Evolutionary conservation across 2,113 vertebrate genomes (phyloP).

Genomic region (Notarius lentiginosus): DNA sequence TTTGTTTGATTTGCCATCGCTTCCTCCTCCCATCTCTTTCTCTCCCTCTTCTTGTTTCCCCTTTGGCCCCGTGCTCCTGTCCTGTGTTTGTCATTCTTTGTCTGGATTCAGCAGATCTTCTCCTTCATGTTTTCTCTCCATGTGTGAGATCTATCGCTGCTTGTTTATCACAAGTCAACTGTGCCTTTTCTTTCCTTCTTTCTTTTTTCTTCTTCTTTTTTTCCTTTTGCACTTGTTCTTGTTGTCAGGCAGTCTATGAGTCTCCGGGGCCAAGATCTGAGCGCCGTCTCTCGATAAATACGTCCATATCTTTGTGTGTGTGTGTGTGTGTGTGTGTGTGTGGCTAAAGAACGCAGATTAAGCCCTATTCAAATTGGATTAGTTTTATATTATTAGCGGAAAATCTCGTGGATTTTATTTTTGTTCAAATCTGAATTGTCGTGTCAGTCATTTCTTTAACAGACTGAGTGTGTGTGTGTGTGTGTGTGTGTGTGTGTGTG

Average conservation of each 20-base stretch:
- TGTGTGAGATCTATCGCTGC: background rate
- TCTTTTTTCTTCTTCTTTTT: background rate
- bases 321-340: constrained; percentile 47
- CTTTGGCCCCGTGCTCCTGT: background rate
- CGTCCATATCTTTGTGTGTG: background rate
- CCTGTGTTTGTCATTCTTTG: background rate
- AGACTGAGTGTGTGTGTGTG: too few relatives aligned
- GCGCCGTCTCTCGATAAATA: background rate
- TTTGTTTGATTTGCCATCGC: constrained; percentile 33
- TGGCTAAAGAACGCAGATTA: background rate
- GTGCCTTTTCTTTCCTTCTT: background rate
- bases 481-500: background rate
- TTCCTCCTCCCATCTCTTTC: constrained; percentile 49
- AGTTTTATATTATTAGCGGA: background rate
- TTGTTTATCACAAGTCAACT: constrained; percentile 11
- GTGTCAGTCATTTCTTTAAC: too few relatives aligned
- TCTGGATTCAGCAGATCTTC: background rate
- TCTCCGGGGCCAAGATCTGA: constrained; percentile 2
- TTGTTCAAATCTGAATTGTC: background rate
- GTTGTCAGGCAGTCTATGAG: background rate
- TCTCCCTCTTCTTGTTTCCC: background rate
- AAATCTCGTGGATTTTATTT: background rate
- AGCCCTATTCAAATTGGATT: background rate
- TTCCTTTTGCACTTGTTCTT: background rate
- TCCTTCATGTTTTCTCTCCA: background rate